These are phyloP conservation scores for Drosophila pseudotalamancana DNA, from an alignment of 2,888 invertebrate genomes.

Conservation along the genomic window DNA sequence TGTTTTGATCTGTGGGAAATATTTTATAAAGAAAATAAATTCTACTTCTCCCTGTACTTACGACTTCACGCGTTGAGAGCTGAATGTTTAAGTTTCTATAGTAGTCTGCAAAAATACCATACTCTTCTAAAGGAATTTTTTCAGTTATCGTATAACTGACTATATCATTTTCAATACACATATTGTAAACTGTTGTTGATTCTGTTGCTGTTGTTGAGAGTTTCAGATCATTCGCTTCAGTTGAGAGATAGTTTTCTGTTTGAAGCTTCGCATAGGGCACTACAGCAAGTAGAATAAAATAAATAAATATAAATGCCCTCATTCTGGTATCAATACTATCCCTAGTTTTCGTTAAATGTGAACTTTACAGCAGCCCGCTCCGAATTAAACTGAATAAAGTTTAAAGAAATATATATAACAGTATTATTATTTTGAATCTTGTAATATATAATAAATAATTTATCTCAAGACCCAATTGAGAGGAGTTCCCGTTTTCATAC, in stretches of 20 bases:
- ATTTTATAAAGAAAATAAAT: too few relatives aligned
- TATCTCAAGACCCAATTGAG: too few relatives aligned
- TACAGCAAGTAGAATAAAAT: neutral
- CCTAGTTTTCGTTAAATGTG: neutral
- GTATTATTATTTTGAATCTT: too few relatives aligned
- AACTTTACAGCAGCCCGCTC: neutral
- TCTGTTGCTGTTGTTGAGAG: neutral
- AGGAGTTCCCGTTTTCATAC: too few relatives aligned
- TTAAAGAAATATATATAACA: neutral
- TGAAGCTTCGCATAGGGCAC: neutral
- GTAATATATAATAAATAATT: too few relatives aligned
- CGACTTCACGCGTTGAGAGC: constrained; percentile 20
- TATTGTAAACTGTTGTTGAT: neutral
- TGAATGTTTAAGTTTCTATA: constrained; percentile 3
- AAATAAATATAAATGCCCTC: constrained; percentile 5
- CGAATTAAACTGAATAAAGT: constrained; percentile 18
- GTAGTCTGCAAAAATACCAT: constrained; percentile 6
- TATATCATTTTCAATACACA: constrained; percentile 8
- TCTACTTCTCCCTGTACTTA: constrained; percentile 4
- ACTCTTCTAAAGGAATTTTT: constrained; percentile 17
- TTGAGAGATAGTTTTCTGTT: constrained; percentile 7
- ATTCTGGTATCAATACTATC: constrained; percentile 5
- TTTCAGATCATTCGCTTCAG: neutral
- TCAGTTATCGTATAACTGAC: constrained; percentile 17
- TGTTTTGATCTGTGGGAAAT: constrained; percentile 25